phyloP scores from a whole-genome alignment of 2,113 vertebrate species.

The Xenotilapia longispinis region DNA sequence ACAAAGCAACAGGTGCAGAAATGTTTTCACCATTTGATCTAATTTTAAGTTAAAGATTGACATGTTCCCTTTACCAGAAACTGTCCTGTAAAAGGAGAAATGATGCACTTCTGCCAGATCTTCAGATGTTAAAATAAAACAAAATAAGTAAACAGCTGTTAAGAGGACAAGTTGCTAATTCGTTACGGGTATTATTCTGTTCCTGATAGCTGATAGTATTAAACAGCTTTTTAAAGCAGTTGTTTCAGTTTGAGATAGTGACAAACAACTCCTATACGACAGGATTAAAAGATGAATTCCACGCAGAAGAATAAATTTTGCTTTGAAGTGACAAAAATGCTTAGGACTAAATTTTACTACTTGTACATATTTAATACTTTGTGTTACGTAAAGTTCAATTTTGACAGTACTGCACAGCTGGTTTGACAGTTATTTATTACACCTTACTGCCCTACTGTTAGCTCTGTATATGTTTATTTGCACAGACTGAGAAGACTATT shows the following conservation, averaged over 20 bases:
- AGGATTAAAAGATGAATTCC: background rate
- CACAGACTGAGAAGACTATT: background rate
- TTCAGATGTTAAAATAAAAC: background rate
- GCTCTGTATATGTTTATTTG: slow-evolving; percentile 4
- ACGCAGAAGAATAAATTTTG: background rate
- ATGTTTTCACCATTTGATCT: background rate
- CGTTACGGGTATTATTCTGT: background rate
- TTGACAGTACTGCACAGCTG: background rate
- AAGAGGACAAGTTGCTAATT: background rate
- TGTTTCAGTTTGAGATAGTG: background rate
- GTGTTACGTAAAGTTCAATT: background rate
- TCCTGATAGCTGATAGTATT: background rate
- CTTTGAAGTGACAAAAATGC: slow-evolving; percentile 17
- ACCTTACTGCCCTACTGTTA: background rate
- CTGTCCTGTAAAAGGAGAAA: background rate
- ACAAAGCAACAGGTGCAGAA: background rate
- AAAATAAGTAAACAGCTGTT: background rate
- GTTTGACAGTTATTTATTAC: slow-evolving; percentile 26
- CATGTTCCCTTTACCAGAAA: background rate
- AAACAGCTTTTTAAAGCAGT: background rate
- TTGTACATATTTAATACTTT: background rate
- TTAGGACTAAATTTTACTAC: background rate
- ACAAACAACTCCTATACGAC: background rate
- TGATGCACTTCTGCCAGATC: background rate
- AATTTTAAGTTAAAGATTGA: background rate